A percentile compares a stretch with the other conserved stretches of the same genome.
Evolutionary conservation across 92 coral and sea anemone genomes (phyloP).

Genomic region (Metridium senile): DNA sequence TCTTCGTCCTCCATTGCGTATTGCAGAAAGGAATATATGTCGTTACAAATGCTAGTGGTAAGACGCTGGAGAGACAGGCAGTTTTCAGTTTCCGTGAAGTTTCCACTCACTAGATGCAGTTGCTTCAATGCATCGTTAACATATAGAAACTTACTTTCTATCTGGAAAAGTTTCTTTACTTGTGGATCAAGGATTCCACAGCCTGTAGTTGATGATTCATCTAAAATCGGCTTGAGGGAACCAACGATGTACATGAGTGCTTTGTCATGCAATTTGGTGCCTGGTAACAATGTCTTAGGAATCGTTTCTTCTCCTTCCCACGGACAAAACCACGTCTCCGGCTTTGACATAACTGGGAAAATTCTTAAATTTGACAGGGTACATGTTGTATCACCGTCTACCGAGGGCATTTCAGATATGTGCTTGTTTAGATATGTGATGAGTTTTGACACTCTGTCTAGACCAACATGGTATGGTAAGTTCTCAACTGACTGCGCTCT

Average conservation of each 20-base stretch:
- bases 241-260: conserved; percentile 53
- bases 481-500: conserved; percentile 65
- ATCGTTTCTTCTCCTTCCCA: conserved; percentile 82
- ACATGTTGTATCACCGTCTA: background rate
- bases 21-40: background rate
- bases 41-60: conserved; percentile 2
- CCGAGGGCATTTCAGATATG: conserved; percentile 7
- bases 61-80: background rate
- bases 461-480: conserved; percentile 33
- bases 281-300: conserved; percentile 38
- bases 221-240: conserved; percentile 59
- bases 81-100: background rate
- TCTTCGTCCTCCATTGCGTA: background rate
- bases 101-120: conserved; percentile 23
- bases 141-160: conserved; percentile 41
- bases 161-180: conserved; percentile 54
- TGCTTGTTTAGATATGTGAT: conserved; percentile 58
- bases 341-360: conserved; percentile 70
- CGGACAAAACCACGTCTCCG: conserved; percentile 46
- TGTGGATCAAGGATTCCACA: conserved; percentile 54
- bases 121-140: conserved; percentile 51
- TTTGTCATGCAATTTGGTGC: conserved; percentile 58
- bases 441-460: conserved; percentile 40
- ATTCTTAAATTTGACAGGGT: conserved; percentile 22
- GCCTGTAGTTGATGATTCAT: conserved; percentile 62